phyloP scores from a whole-genome alignment of 1,140 invertebrate genomes.

The Drosophila nigromelanica region DNA sequence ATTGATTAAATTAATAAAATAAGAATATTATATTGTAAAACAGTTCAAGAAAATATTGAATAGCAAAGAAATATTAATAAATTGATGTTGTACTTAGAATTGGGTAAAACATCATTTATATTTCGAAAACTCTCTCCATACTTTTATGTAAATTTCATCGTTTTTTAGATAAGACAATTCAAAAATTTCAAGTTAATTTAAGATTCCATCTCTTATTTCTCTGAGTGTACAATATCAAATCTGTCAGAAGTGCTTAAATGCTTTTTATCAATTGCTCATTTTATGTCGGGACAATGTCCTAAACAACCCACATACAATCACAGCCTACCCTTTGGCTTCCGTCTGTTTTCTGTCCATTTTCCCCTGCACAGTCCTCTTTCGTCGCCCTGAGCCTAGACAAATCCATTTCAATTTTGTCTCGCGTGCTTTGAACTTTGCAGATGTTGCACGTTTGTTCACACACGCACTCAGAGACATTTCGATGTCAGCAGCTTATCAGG shows the following conservation, averaged over 20 bases:
- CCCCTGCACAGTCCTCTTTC: background rate
- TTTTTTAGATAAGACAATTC: too few relatives aligned
- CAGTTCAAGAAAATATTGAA: too few relatives aligned
- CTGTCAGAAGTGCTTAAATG: slow-evolving; percentile 50
- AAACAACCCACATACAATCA: slow-evolving; percentile 28
- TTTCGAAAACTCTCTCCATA: too few relatives aligned
- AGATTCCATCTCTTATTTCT: too few relatives aligned
- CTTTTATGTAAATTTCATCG: too few relatives aligned
- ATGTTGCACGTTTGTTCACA: slow-evolving; percentile 18
- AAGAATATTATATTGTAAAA: too few relatives aligned
- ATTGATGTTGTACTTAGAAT: too few relatives aligned
- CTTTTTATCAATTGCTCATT: slow-evolving; percentile 20
- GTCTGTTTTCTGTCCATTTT: background rate
- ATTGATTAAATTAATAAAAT: too few relatives aligned
- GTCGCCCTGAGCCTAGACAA: slow-evolving; percentile 30
- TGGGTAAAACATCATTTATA: too few relatives aligned
- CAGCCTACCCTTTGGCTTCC: slow-evolving; percentile 14
- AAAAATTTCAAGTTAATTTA: too few relatives aligned
- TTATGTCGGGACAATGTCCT: slow-evolving; percentile 4
- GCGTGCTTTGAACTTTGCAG: slow-evolving; percentile 69
- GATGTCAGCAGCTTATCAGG: slow-evolving; percentile 5
- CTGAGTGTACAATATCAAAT: background rate
- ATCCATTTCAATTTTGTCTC: slow-evolving; percentile 62
- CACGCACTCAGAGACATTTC: slow-evolving; percentile 8
- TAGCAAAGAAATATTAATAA: too few relatives aligned